These are phyloP conservation scores for Rugalucina vietnamica DNA, from an alignment of 2,888 invertebrate species.

Conservation along the genomic window DNA sequence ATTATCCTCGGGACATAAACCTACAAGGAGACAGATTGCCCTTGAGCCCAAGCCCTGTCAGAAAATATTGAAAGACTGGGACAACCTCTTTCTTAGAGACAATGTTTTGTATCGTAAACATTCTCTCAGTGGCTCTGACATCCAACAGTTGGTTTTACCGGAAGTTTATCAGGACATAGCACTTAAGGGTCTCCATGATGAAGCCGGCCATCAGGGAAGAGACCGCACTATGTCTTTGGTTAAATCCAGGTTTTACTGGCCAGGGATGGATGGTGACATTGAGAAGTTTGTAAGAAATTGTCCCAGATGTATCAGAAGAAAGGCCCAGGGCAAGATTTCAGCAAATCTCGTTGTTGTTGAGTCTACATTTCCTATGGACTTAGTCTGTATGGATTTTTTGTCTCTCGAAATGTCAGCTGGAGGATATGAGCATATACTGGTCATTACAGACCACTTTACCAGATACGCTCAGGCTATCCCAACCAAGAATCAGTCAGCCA, in stretches of 20 bases:
- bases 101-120: neutral
- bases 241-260: neutral
- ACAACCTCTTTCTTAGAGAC: neutral
- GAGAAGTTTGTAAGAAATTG: neutral
- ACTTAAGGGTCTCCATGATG: neutral
- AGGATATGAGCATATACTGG: too few species aligned
- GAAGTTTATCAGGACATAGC: neutral
- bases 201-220: neutral
- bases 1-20: too few species aligned
- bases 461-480: slow-evolving; percentile 9
- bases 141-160: neutral
- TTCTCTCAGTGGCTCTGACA: neutral
- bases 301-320: neutral
- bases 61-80: too few species aligned
- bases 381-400: slow-evolving; percentile 5
- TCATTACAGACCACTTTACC: slow-evolving; percentile 8
- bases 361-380: neutral
- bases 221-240: neutral
- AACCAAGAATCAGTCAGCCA: neutral
- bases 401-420: neutral
- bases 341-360: neutral
- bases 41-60: too few species aligned
- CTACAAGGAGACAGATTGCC: too few species aligned
- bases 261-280: too few species aligned
- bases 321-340: too few species aligned